Evolutionary conservation across 2,797 vertebrate genomes (phyloP).

Genomic region (Syngnathus acus): DNA sequence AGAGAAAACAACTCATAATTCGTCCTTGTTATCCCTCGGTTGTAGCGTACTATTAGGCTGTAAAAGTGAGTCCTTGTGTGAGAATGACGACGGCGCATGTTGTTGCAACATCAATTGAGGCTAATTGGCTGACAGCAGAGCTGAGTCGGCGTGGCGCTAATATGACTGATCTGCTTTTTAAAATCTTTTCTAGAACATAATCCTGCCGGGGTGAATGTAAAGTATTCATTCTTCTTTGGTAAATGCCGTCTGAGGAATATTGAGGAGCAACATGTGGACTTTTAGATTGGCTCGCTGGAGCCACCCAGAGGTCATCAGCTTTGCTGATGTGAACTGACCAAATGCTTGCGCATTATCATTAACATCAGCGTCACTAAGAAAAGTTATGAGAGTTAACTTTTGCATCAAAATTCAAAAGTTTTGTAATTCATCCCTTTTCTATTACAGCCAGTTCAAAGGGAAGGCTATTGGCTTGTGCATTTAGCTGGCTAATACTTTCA

Average conservation of each 20-base stretch:
- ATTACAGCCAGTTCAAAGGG: neutral
- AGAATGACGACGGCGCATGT: neutral
- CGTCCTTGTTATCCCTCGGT: constrained; percentile 1
- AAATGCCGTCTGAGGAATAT: constrained; percentile 2
- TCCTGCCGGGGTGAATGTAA: constrained; percentile 2
- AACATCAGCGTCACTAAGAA: neutral
- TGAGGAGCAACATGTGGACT: neutral
- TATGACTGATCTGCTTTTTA: constrained; percentile 8
- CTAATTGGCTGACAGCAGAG: constrained; percentile 7
- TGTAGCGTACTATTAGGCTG: neutral
- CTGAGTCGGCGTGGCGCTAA: constrained; percentile 4
- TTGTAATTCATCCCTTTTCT: neutral
- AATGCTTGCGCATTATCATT: neutral
- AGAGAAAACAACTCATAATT: constrained; percentile 1
- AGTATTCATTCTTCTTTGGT: constrained; percentile 1
- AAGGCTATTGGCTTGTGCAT: too few species aligned
- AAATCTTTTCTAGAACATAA: constrained; percentile 2
- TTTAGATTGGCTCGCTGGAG: neutral
- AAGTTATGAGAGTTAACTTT: neutral
- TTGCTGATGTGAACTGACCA: neutral
- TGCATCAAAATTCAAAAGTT: neutral
- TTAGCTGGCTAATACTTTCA: neutral
- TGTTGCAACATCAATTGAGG: constrained; percentile 6
- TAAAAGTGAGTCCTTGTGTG: neutral
- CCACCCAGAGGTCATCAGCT: neutral